Evolutionary conservation across 2,113 vertebrate species (phyloP), one percentile per base, ranked within the genome.

Genomic region (Cyanoderma ruficeps): DNA sequence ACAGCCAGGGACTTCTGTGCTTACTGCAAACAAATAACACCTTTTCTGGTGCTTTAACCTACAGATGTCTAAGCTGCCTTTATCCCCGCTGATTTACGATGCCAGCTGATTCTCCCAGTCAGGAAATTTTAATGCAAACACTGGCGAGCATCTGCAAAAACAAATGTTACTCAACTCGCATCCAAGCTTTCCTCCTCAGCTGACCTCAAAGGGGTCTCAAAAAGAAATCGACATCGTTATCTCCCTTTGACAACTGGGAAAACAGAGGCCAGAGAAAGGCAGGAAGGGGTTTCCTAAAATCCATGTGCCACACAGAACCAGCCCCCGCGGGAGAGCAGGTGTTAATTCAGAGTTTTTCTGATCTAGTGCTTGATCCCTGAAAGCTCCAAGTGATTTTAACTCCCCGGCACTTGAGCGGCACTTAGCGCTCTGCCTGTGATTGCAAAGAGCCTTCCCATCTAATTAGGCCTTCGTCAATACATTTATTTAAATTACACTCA

Each of bases 401-500:
- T 88, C 82, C 30, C 7, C 68, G 18, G 53, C 77, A 39, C 84
- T 71, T 76, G 52, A 68, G 65, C 1, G 1, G 77, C 77, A 72
- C 87, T 85, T 24, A 55, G 50, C 35, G 9, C 60, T 75, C 87
- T 17, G 87, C n/a, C 39, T 16, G 63, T 18, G 44, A 92, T 50
- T 46, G 56, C 88, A 87, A n/a, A n/a, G 37, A 91, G 41, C 44
- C 44, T 88, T 77, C 75, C 82, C 47, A 46, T 46, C 88, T 97
- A 90, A 95, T 96, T 78, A 94, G 64, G 20, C 53, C 33, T 71
- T 78, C 33, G 15, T 70, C 76, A 97, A 92, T 57, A 56, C 82
- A 83, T 88, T 94, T 85, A 91, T 94, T 96, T 94, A 93, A 96
- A 95, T 94, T 28, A 56, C 90, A 4, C 59, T 83, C 90, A n/a